Evolutionary conservation across 2,888 invertebrate genomes (phyloP), one percentile per base, ranked within the genome.

Genomic region (Drosophila glabriapex): DNA sequence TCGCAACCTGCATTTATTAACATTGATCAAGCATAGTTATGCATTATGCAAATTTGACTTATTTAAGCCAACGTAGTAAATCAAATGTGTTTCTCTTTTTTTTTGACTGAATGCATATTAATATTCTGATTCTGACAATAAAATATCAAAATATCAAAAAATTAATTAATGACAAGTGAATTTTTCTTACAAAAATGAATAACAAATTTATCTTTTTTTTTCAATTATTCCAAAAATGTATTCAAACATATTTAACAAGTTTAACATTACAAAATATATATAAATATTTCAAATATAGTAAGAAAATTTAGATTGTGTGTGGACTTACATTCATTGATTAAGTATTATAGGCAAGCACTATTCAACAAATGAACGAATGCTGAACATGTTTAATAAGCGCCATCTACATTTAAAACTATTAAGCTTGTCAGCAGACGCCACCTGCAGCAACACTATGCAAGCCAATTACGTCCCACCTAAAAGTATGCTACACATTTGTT

Each of bases 1-100:
- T 68, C 53, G 60, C 65, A 78, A 82, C 66, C 37, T 22, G n/a
- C 37, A 28, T 61, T 35, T 55, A 49, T 61, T 54, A 39, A 37
- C 73, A 22, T 55, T 50, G 52, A 28, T 61, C 33, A 46, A 16
- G 25, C 41, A 63, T 52, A 49, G 35, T 61, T 71, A 54, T 54
- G 49, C 37, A 60, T 46, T 25, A 46, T 25, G 25, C 22, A 46
- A 16, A 55, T 46, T 67, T 49, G 52, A 29, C 60, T n/a, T n/a
- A 67, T 58, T 64, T 33, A 52, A 53, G 50, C 12, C 29, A 49
- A 22, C 29, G n/a, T 55, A 19, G 29, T 49, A 53, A 58, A 31
- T 41, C 28, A 74, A 59, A 46, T 54, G 31, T 39, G 16, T 46
- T 28, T 25, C 16, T 16, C 35, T 35, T 16, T 16, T 43, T 16